A percentile compares a stretch with the other conserved stretches of the same genome.
These are phyloP conservation scores for Sebastes elongatus DNA, from an alignment of 2,797 vertebrate genomes.

Conservation along the genomic window DNA sequence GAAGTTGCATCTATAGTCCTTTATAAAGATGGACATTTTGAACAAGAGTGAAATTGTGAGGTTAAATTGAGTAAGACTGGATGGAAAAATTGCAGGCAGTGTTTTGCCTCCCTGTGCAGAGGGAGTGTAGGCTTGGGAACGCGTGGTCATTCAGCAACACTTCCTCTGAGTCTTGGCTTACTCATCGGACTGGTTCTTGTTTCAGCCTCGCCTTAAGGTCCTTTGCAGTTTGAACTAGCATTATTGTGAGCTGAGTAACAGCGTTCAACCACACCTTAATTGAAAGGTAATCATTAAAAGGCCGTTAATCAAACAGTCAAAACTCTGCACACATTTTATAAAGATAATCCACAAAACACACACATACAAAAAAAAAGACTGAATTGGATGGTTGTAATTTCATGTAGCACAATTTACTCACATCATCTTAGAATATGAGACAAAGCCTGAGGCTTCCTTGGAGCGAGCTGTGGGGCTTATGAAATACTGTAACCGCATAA, in stretches of 20 bases:
- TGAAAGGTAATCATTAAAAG: slow-evolving; percentile 11
- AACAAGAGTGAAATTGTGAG: slow-evolving; percentile 40
- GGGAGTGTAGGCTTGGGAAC: not conserved
- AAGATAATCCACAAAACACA: not conserved
- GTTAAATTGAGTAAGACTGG: slow-evolving; percentile 59
- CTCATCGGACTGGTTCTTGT: slow-evolving; percentile 30
- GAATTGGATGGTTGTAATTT: slow-evolving; percentile 1
- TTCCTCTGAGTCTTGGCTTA: slow-evolving; percentile 18
- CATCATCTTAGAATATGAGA: slow-evolving; percentile 37
- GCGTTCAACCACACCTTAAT: slow-evolving; percentile 9
- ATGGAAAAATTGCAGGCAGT: slow-evolving; percentile 57
- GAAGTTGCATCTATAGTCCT: slow-evolving; percentile 22
- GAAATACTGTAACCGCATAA: slow-evolving; percentile 32
- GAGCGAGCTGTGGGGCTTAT: slow-evolving; percentile 35
- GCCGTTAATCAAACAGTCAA: not conserved
- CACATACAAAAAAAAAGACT: not conserved
- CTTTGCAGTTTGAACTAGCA: not conserved
- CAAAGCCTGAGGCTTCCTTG: slow-evolving; percentile 50
- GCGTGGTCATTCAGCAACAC: slow-evolving; percentile 32
- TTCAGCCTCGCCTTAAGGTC: slow-evolving; percentile 5
- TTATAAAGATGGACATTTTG: slow-evolving; percentile 54
- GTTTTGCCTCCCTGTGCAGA: slow-evolving; percentile 36
- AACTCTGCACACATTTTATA: not conserved
- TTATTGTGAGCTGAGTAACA: slow-evolving; percentile 11
- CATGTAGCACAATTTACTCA: slow-evolving; percentile 12